Percentiles rank a stretch among this genome's conserved stretches.
Conservation (phyloP, 1,140 invertebrate genomes). For the Cheumatopsyche charites region DNA sequence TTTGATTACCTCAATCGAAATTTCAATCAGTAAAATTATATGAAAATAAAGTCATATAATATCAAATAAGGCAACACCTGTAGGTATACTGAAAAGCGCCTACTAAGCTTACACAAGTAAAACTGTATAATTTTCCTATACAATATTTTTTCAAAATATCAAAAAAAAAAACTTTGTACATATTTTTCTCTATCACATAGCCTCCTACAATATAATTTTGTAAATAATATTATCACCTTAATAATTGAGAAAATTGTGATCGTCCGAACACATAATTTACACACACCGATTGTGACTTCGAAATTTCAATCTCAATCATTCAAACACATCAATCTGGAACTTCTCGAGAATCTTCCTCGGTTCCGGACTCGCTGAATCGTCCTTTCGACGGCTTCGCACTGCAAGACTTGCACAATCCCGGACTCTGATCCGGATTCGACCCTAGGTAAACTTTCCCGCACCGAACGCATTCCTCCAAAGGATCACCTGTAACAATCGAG, state of each 20-base stretch:
- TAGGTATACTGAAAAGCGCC: too few relatives aligned
- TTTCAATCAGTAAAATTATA: too few relatives aligned
- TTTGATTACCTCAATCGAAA: too few relatives aligned
- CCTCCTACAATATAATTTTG: not conserved
- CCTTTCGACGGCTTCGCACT: conserved; percentile 45
- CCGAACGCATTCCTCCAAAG: conserved; percentile 56
- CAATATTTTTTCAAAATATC: not conserved
- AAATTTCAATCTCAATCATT: not conserved
- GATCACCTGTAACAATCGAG: conserved; percentile 53
- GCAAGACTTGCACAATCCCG: conserved; percentile 49
- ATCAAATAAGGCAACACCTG: too few relatives aligned
- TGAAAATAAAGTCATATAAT: too few relatives aligned
- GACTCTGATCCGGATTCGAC: conserved; percentile 48
- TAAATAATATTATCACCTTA: conserved; percentile 8
- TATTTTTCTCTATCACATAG: conserved; percentile 22
- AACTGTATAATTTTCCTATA: too few relatives aligned
- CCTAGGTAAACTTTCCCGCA: conserved; percentile 55
- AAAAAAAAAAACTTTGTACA: conserved; percentile 15
- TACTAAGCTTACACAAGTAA: too few relatives aligned
- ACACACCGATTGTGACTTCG: not conserved
- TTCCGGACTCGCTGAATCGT: conserved; percentile 50
- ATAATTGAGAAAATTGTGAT: conserved; percentile 10
- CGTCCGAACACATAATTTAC: not conserved
- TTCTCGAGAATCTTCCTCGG: conserved; percentile 50
- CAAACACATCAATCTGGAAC: conserved; percentile 46